Base-by-base conservation (phyloP, 1,140 invertebrate species). In the Colletes latitarsis region DNA sequence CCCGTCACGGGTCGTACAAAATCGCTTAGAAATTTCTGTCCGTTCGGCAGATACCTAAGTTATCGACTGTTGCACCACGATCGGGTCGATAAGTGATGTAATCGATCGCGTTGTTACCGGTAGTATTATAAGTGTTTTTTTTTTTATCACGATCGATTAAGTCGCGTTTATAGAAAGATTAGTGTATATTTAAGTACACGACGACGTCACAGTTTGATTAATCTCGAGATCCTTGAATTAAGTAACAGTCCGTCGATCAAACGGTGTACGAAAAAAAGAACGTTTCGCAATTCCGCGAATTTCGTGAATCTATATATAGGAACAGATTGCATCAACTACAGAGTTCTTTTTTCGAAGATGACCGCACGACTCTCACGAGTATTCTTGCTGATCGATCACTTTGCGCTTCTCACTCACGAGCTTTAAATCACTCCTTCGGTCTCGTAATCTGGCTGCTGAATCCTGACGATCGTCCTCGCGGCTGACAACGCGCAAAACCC, bases 231-330 rank as follows among this genome's bases (percentile, higher is more conserved):
- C 57, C n/a, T 58, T n/a, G 57, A 21, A 6, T 58, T 19, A 19
- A 58, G n/a, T 58, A 58, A 58, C 19, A n/a, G 9, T 62, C 6
- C 55, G 46, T 77, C 67, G 30, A 78, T 57, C 49, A 15, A 66
- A 39, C n/a, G 5, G 8, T 6, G 5, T 8, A 12, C 15, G n/a
- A 39, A 49, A 49, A 6, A 4, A 0, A 58, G 39, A 55, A 63
- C 19, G 6, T 12, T 19, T 14, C n/a, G n/a, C 71, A 41, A n/a
- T 77, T 74, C 60, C 75, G 3, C 15, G 15, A 49, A 21, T 77
- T 74, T 60, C 75, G 5, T 12, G 17, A 6, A n/a, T 77, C n/a
- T 86, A 82, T 83, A 75, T 85, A 80, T 85, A 86, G 43, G 21
- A 43, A 17, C 4, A 0, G 68, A 43, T 79, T 86, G 76, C 81